A percentile compares a stretch with the other conserved stretches of the same genome.
These are phyloP conservation scores for Agrotis segetum DNA, from an alignment of 2,888 invertebrate genomes.

Conservation along the genomic window DNA sequence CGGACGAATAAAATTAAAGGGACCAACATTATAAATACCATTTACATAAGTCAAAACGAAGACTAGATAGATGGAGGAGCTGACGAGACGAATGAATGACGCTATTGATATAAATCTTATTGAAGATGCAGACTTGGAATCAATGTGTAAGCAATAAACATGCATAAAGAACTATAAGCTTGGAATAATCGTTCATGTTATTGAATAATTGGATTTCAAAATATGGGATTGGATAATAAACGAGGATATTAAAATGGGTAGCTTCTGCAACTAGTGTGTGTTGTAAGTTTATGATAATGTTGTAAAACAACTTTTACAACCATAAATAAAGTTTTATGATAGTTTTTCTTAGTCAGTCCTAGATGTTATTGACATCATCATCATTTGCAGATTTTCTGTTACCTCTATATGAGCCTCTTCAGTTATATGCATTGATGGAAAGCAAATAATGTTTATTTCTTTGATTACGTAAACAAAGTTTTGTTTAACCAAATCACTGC, in stretches of 20 bases:
- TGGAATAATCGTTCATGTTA: slow-evolving; percentile 63
- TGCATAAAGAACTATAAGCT: slow-evolving; percentile 71
- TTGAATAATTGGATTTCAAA: slow-evolving; percentile 70
- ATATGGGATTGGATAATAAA: slow-evolving; percentile 62
- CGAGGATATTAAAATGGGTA: slow-evolving; percentile 45
- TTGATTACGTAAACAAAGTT: background rate
- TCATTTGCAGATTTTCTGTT: background rate
- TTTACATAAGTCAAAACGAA: slow-evolving; percentile 80
- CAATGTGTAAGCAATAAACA: slow-evolving; percentile 73
- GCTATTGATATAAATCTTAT: slow-evolving; percentile 77
- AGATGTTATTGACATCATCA: slow-evolving; percentile 29
- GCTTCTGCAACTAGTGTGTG: slow-evolving; percentile 59
- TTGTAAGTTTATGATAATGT: slow-evolving; percentile 64
- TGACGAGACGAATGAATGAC: slow-evolving; percentile 76
- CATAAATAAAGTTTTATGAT: slow-evolving; percentile 40
- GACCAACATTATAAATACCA: slow-evolving; percentile 76
- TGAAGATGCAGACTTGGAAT: slow-evolving; percentile 69
- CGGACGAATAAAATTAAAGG: slow-evolving; percentile 76
- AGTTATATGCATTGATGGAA: background rate
- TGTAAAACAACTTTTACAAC: slow-evolving; percentile 65
- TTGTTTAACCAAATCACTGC: too few relatives aligned
- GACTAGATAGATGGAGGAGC: slow-evolving; percentile 70
- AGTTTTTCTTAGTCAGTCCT: slow-evolving; percentile 43
- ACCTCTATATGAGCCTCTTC: background rate
- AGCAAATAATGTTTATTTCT: slow-evolving; percentile 6